Evolutionary conservation across 2,888 invertebrate species (phyloP).

Genomic region (Nesidiocoris tenuis): DNA sequence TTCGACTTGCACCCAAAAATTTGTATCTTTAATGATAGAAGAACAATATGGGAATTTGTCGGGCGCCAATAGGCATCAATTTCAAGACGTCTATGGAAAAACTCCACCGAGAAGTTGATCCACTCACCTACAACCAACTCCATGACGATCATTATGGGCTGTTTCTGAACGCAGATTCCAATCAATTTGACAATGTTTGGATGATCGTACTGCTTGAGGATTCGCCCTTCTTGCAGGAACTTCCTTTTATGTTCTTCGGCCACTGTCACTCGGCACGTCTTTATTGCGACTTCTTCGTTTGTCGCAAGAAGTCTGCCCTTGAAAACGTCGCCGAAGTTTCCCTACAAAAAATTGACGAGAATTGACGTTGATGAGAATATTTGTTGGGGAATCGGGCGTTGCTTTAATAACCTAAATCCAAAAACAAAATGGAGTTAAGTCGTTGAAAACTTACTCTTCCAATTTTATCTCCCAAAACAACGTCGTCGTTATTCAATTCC

Average conservation of each 20-base stretch:
- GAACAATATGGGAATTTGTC: no score
- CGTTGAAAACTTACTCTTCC: slow-evolving; percentile 89
- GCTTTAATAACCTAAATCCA: no score
- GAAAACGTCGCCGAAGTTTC: slow-evolving; percentile 97
- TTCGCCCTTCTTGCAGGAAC: slow-evolving; percentile 92
- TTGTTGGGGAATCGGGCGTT: no score
- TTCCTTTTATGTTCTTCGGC: slow-evolving; percentile 92
- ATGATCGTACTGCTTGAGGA: slow-evolving; percentile 94
- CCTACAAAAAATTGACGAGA: slow-evolving; percentile 65
- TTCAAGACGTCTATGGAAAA: no score
- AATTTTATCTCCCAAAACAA: slow-evolving; percentile 86
- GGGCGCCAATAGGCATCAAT: no score
- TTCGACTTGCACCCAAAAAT: no score
- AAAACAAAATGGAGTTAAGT: no score
- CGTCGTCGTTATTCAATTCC: slow-evolving; percentile 95
- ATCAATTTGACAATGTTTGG: slow-evolving; percentile 94
- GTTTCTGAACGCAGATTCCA: slow-evolving; percentile 96
- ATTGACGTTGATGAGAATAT: not conserved
- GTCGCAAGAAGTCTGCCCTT: slow-evolving; percentile 81
- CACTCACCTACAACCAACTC: slow-evolving; percentile 81
- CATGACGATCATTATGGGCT: slow-evolving; percentile 99
- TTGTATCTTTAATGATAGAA: no score
- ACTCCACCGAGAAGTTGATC: no score
- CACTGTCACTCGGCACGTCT: slow-evolving; percentile 89
- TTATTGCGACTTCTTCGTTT: slow-evolving; percentile 88